These are phyloP conservation scores for Hemitrygon akajei DNA, from an alignment of 2,797 vertebrate genomes.

Conservation along the genomic window DNA sequence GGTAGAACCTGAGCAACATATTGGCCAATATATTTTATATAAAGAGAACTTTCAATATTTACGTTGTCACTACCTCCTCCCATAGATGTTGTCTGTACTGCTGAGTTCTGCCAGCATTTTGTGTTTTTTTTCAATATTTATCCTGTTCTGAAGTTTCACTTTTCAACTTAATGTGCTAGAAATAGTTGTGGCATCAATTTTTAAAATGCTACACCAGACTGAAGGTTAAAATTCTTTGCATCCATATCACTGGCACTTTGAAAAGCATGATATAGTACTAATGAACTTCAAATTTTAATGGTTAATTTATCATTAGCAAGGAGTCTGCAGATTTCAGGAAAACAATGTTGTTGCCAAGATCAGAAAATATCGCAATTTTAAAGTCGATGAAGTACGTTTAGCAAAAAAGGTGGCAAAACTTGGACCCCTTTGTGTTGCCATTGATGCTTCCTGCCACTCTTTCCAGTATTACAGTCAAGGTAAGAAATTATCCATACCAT, in stretches of 20 bases:
- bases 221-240: background rate
- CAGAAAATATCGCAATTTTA: fast-evolving
- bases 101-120: too few species aligned
- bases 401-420: background rate
- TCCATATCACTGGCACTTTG: background rate
- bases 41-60: background rate
- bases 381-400: conserved; percentile 21
- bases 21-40: background rate
- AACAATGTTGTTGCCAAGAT: conserved; percentile 37
- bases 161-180: background rate
- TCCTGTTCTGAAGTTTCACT: background rate
- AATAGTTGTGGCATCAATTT: background rate
- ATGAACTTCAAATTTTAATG: fast-evolving
- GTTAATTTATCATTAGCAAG: conserved; percentile 38
- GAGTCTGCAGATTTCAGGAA: conserved; percentile 41
- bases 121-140: background rate
- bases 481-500: conserved; percentile 31
- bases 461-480: conserved; percentile 48
- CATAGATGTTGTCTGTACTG: too few species aligned
- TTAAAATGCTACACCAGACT: background rate
- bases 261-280: background rate
- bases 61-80: too few species aligned
- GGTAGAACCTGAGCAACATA: background rate
- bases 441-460: conserved; percentile 33
- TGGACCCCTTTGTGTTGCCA: conserved; percentile 41